Evolutionary conservation across 1,140 invertebrate species (phyloP).

Genomic region (Trigoniulus corallinus): DNA sequence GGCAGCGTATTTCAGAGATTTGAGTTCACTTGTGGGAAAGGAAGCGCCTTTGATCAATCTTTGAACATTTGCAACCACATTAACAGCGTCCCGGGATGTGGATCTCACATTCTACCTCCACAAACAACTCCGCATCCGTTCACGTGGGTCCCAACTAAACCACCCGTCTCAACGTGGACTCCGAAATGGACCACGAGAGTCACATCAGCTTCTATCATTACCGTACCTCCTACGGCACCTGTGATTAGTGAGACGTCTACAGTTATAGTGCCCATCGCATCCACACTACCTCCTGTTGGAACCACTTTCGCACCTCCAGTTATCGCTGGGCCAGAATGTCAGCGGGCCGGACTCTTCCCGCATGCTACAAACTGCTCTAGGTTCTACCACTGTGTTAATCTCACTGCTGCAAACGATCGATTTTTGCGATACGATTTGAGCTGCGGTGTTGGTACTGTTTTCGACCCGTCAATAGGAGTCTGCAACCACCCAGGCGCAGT

Average conservation of each 20-base stretch:
- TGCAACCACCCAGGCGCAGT: not conserved
- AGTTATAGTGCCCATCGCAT: not conserved
- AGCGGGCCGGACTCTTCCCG: not conserved
- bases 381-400: not conserved
- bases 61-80: constrained; percentile 1
- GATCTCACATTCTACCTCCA: not conserved
- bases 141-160: not conserved
- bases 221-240: not conserved
- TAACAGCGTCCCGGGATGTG: not conserved
- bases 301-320: not conserved
- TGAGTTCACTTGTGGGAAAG: not conserved
- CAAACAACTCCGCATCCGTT: not conserved
- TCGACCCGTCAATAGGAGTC: not conserved
- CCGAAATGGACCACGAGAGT: not conserved
- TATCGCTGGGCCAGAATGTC: not conserved
- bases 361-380: not conserved
- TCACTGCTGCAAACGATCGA: not conserved
- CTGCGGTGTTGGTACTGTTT: not conserved
- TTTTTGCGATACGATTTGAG: not conserved
- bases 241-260: too few relatives aligned
- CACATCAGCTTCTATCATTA: not conserved
- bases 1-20: not conserved
- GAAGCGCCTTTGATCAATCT: constrained; percentile 1
- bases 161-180: not conserved
- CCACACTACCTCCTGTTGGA: not conserved